These are phyloP conservation scores for Pasiphila rectangulata DNA, from an alignment of 2,888 invertebrate species.

Conservation along the genomic window DNA sequence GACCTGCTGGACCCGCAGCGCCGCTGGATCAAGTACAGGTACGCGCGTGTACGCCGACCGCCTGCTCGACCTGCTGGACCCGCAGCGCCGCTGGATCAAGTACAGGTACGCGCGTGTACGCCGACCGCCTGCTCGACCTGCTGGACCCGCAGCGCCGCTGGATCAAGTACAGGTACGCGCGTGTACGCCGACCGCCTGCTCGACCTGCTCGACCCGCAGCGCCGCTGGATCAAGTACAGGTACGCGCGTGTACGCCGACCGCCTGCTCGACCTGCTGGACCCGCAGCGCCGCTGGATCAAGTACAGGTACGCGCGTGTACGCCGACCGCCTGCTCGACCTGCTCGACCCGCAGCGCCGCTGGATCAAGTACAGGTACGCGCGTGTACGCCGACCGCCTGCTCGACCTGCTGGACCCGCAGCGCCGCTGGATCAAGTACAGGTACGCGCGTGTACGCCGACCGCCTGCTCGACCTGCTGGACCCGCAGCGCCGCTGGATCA, in stretches of 20 bases:
- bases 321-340: conserved; percentile 96
- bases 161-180: too few species aligned
- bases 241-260: conserved; percentile 96
- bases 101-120: conserved; percentile 97
- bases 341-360: conserved; percentile 92
- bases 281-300: conserved; percentile 92
- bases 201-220: conserved; percentile 93
- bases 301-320: conserved; percentile 96
- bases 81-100: conserved; percentile 90
- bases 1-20: conserved; percentile 94
- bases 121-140: conserved; percentile 94
- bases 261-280: conserved; percentile 94
- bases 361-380: too few species aligned
- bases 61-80: conserved; percentile 94
- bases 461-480: conserved; percentile 95
- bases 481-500: conserved; percentile 91
- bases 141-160: conserved; percentile 93
- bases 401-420: conserved; percentile 94
- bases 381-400: conserved; percentile 95
- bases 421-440: too few species aligned
- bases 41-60: conserved; percentile 97
- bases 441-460: conserved; percentile 97
- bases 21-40: too few species aligned
- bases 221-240: too few species aligned
- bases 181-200: conserved; percentile 96